Evolutionary conservation across 2,797 vertebrate genomes (phyloP).

Genomic region (Poeciliopsis gracilis): DNA sequence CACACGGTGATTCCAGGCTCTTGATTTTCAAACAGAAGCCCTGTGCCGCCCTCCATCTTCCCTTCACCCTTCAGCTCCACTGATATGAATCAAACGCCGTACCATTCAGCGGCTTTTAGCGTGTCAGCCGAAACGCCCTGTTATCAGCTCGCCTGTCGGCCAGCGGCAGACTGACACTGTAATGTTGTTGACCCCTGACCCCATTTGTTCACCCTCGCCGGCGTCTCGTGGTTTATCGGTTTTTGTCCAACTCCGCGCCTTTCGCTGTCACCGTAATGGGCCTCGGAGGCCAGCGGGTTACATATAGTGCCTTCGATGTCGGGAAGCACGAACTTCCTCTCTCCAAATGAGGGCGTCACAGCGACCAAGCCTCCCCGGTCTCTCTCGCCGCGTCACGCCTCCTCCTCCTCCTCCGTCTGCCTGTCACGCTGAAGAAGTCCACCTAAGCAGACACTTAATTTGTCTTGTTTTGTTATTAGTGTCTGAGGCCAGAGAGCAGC

Average conservation of each 20-base stretch:
- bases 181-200: constrained; percentile 69
- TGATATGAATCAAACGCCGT: constrained; percentile 45
- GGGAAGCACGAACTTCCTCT: constrained; percentile 28
- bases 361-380: constrained; percentile 19
- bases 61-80: not conserved
- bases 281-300: constrained; percentile 36
- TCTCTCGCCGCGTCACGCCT: constrained; percentile 48
- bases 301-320: constrained; percentile 33
- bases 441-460: constrained; percentile 75
- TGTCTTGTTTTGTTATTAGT: constrained; percentile 79
- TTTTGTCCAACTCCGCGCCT: constrained; percentile 41
- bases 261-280: constrained; percentile 28
- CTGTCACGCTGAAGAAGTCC: constrained; percentile 62
- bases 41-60: not conserved
- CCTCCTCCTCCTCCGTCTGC: constrained; percentile 44
- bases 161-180: constrained; percentile 57
- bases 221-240: constrained; percentile 63
- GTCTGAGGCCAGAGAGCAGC: constrained; percentile 56
- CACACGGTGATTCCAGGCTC: constrained; percentile 40
- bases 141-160: constrained; percentile 39
- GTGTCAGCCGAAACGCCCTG: constrained; percentile 21
- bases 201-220: constrained; percentile 65
- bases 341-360: constrained; percentile 41
- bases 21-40: constrained; percentile 17
- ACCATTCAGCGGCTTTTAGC: constrained; percentile 14